phyloP scores from a whole-genome alignment of 2,797 vertebrate species.

The Petrocephalus schoutedeni region DNA sequence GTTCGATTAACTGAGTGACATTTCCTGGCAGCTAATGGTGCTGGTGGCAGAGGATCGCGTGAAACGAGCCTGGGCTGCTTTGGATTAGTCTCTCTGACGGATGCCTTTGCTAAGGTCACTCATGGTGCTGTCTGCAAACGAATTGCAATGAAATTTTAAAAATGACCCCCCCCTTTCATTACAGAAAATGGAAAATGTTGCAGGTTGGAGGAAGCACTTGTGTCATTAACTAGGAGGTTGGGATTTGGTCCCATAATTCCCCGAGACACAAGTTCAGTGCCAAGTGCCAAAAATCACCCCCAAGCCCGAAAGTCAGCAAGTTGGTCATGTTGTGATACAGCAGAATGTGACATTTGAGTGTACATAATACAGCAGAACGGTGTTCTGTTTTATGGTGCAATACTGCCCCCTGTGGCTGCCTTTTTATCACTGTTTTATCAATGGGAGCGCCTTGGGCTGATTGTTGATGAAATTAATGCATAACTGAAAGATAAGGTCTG shows the following conservation, averaged over 20 bases:
- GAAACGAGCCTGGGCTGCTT: background rate
- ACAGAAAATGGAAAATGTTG: background rate
- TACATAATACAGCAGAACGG: background rate
- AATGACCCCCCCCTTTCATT: background rate
- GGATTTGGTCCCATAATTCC: background rate
- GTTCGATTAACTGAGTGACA: conserved; percentile 12
- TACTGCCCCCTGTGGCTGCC: conserved; percentile 16
- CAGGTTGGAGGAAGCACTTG: background rate
- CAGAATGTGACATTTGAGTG: background rate
- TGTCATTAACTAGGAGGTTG: background rate
- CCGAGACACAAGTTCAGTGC: background rate
- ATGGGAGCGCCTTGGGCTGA: background rate
- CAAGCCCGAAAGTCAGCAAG: background rate
- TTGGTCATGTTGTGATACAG: background rate
- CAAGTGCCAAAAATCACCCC: background rate
- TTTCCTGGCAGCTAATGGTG: background rate
- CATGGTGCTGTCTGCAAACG: background rate
- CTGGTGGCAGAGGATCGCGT: background rate
- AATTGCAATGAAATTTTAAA: background rate
- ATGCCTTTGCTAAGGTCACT: background rate
- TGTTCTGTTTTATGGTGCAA: background rate
- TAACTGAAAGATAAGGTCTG: background rate
- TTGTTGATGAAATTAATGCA: background rate
- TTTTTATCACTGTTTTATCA: background rate
- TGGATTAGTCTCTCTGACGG: background rate